phyloP scores from a whole-genome alignment of 2,113 vertebrate species.

The Otocyon megalotis region DNA sequence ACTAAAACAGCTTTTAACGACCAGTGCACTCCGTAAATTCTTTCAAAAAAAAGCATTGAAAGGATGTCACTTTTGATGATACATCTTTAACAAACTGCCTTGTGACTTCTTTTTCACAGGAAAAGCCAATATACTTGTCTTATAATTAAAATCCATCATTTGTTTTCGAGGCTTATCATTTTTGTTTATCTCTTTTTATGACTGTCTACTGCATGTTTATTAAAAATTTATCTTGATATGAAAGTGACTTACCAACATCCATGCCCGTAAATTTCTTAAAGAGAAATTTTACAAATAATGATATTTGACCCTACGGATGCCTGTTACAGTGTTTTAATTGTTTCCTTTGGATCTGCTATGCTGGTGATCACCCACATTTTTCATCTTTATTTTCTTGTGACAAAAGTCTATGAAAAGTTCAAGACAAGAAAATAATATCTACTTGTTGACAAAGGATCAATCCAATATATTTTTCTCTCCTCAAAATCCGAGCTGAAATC shows the following conservation, averaged over 20 bases:
- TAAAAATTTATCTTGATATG: neutral
- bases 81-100: neutral
- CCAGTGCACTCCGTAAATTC: neutral
- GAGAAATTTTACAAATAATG: neutral
- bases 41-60: neutral
- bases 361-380: neutral
- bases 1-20: constrained; percentile 29
- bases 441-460: neutral
- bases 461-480: neutral
- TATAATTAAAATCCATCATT: constrained; percentile 8
- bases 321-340: neutral
- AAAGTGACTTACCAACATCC: neutral
- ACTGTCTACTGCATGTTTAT: neutral
- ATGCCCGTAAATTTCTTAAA: neutral
- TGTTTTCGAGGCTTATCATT: constrained; percentile 30
- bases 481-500: neutral
- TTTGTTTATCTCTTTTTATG: neutral
- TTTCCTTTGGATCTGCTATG: neutral
- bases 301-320: neutral
- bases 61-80: neutral
- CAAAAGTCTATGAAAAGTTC: constrained; percentile 7
- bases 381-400: neutral
- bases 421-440: neutral
- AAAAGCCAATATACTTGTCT: constrained; percentile 1
- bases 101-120: neutral